phyloP scores from a whole-genome alignment of 1,140 invertebrate species.

The Lepidotrigona ventralis region DNA sequence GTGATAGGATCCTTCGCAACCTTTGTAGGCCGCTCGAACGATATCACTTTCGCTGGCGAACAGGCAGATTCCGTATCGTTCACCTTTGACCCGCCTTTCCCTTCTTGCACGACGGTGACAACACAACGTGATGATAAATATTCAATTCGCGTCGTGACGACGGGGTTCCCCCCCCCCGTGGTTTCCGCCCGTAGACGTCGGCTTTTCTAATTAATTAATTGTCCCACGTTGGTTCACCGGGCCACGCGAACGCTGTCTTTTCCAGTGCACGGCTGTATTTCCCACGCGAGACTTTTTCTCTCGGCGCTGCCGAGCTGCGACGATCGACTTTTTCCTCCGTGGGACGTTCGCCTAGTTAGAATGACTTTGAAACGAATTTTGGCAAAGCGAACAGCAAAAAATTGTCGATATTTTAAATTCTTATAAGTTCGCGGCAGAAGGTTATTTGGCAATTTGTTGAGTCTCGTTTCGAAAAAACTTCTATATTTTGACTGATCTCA shows the following conservation, averaged over 20 bases:
- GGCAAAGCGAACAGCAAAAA: too few relatives aligned
- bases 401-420: too few relatives aligned
- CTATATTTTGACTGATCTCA: too few relatives aligned
- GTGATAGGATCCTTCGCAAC: slow-evolving; percentile 41
- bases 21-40: slow-evolving; percentile 28
- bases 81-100: slow-evolving; percentile 70
- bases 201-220: slow-evolving; percentile 70
- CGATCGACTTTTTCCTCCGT: slow-evolving; percentile 3
- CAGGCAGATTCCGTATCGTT: slow-evolving; percentile 68
- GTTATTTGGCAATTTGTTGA: too few relatives aligned
- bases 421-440: too few relatives aligned
- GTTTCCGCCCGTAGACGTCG: slow-evolving; percentile 57
- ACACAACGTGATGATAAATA: slow-evolving; percentile 70
- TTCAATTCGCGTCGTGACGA: slow-evolving; percentile 65
- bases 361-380: too few relatives aligned
- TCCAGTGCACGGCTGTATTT: slow-evolving; percentile 27
- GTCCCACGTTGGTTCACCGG: slow-evolving; percentile 11
- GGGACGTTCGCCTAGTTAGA: too few relatives aligned
- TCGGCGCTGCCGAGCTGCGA: neutral
- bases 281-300: slow-evolving; percentile 43
- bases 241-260: slow-evolving; percentile 3
- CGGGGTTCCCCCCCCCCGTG: slow-evolving; percentile 62
- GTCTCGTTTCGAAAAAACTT: too few relatives aligned
- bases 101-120: slow-evolving; percentile 62
- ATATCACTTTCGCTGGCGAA: slow-evolving; percentile 69